phyloP scores from a whole-genome alignment of 1,140 invertebrate genomes.

The Drosophila insularis region DNA sequence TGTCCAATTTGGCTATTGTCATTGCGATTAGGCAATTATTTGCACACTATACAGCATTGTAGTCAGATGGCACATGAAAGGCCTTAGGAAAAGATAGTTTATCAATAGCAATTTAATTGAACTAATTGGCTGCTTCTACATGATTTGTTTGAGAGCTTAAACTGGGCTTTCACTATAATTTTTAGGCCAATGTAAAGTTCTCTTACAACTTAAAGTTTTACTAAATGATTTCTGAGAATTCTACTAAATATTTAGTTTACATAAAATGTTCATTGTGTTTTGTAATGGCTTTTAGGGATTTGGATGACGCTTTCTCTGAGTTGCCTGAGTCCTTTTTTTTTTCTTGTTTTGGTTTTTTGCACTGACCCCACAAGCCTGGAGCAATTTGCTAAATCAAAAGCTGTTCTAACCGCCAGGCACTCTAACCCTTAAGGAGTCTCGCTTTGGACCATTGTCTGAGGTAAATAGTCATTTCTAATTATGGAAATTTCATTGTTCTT shows the following conservation, averaged over 20 bases:
- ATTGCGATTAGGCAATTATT: slow-evolving; percentile 3
- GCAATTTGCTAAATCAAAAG: slow-evolving; percentile 12
- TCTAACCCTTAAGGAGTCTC: background rate
- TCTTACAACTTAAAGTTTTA: background rate
- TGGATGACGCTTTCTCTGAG: background rate
- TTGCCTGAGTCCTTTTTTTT: background rate
- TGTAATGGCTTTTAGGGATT: background rate
- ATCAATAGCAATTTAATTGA: background rate
- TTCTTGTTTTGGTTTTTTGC: background rate
- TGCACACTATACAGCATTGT: background rate
- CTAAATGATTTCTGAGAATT: no score
- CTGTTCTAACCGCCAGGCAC: slow-evolving; percentile 1
- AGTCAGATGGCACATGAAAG: background rate
- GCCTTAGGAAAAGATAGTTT: background rate
- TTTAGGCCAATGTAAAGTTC: no score
- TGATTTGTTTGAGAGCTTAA: no score
- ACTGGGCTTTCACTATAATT: no score
- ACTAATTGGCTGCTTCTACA: no score
- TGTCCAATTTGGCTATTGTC: slow-evolving; percentile 9
- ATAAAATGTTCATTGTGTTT: background rate
- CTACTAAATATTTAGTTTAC: no score
- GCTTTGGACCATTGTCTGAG: slow-evolving; percentile 38
- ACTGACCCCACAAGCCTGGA: background rate
- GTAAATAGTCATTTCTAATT: slow-evolving; percentile 64
- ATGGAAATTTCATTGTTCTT: slow-evolving; percentile 64